Conservation (phyloP, 1,140 invertebrate genomes). For the Caenorhabditis tropicalis region DNA sequence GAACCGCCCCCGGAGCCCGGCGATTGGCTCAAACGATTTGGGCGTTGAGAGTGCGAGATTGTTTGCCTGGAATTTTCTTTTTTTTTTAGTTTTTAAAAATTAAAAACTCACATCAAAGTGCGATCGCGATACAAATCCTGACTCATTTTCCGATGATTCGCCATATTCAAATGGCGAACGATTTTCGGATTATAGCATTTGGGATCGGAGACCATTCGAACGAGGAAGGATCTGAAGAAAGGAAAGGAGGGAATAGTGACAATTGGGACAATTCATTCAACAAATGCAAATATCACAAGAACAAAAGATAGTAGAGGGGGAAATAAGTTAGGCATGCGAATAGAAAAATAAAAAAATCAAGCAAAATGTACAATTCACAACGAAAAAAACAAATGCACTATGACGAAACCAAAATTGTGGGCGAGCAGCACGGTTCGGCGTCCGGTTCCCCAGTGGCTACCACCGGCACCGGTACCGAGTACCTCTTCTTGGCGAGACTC, state of each 20-base stretch:
- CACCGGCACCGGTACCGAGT: not conserved
- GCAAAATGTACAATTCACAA: not conserved
- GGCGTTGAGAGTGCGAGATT: slow-evolving; percentile 31
- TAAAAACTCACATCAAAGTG: slow-evolving; percentile 59
- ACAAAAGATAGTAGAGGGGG: not conserved
- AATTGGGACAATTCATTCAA: slow-evolving; percentile 16
- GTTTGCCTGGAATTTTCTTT: slow-evolving; percentile 35
- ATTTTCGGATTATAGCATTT: slow-evolving; percentile 72
- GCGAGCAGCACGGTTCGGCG: too few relatives aligned
- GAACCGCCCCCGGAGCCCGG: slow-evolving; percentile 18
- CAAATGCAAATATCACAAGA: slow-evolving; percentile 14
- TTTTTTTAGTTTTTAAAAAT: not conserved
- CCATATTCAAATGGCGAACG: slow-evolving; percentile 71
- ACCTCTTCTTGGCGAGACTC: slow-evolving; percentile 57
- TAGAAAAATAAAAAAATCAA: not conserved
- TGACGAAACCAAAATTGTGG: not conserved
- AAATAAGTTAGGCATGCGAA: not conserved
- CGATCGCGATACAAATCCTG: slow-evolving; percentile 69
- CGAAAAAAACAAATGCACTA: too few relatives aligned
- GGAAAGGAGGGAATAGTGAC: not conserved
- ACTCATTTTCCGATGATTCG: slow-evolving; percentile 71
- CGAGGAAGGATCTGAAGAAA: slow-evolving; percentile 66
- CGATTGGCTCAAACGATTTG: slow-evolving; percentile 37
- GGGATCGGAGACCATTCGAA: slow-evolving; percentile 71
- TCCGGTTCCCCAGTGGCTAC: not conserved